These are phyloP conservation scores for Caenorhabditis drosophilae DNA, from an alignment of 2,888 invertebrate genomes.

Conservation along the genomic window DNA sequence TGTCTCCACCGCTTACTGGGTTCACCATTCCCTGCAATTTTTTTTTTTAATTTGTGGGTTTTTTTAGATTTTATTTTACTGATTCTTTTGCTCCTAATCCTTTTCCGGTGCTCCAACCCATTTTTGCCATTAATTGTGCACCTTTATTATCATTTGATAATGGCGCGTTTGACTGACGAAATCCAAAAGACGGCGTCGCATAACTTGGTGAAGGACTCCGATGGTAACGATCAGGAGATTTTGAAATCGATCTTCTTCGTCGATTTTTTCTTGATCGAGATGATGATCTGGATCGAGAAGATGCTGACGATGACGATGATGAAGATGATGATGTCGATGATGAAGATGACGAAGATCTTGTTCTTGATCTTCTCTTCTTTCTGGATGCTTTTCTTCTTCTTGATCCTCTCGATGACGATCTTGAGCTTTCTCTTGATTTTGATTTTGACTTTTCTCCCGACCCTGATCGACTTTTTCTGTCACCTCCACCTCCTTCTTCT, in stretches of 20 bases:
- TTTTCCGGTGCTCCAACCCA: constrained; percentile 89
- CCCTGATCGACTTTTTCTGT: background rate
- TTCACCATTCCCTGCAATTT: constrained; percentile 80
- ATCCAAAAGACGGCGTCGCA: constrained; percentile 10
- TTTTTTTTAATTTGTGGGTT: background rate
- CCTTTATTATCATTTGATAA: constrained; percentile 89
- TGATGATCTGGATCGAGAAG: no score
- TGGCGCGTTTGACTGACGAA: constrained; percentile 31
- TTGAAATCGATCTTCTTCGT: constrained; percentile 4
- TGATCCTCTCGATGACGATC: constrained; percentile 9
- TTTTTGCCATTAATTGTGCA: constrained; percentile 92
- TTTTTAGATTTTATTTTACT: constrained; percentile 70
- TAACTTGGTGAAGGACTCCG: no score
- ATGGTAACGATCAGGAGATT: constrained; percentile 5
- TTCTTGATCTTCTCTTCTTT: constrained; percentile 11
- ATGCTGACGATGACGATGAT: no score
- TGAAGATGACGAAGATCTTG: background rate
- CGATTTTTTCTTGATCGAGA: background rate
- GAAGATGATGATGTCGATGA: constrained; percentile 15
- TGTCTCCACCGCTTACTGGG: constrained; percentile 89
- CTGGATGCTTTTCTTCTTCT: background rate
- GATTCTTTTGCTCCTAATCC: constrained; percentile 93
- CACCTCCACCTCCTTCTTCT: background rate
- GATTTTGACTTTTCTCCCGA: background rate
- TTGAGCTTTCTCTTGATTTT: background rate